phyloP scores from a whole-genome alignment of 2,113 vertebrate genomes.

The Hystrix cristata region DNA sequence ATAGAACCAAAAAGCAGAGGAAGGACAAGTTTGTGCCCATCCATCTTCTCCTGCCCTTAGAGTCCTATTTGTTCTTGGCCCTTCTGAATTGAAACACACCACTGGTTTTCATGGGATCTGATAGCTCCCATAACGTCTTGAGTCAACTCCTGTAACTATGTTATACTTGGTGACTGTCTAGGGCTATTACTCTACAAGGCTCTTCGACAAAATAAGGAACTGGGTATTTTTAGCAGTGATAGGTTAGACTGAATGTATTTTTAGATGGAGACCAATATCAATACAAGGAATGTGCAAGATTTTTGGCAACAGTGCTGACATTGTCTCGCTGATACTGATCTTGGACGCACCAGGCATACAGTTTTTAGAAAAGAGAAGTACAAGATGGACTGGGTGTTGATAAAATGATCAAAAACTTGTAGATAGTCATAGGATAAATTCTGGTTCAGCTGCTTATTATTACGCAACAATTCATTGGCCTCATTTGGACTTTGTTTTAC shows the following conservation, averaged over 20 bases:
- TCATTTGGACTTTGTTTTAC: not conserved
- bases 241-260: not conserved
- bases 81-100: not conserved
- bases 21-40: not conserved
- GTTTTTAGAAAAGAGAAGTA: not conserved
- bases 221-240: conserved; percentile 2
- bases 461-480: not conserved
- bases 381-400: not conserved
- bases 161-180: conserved; percentile 15
- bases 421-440: not conserved
- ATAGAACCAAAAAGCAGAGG: not conserved
- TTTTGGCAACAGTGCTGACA: not conserved
- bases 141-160: not conserved
- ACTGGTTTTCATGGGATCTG: not conserved
- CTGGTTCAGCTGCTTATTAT: not conserved
- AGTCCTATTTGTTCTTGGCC: not conserved
- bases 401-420: not conserved
- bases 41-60: not conserved
- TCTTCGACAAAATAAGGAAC: conserved; percentile 5
- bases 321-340: not conserved
- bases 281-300: not conserved
- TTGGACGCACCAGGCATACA: not conserved
- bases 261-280: conserved; percentile 20
- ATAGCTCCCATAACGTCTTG: not conserved
- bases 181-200: not conserved